Evolutionary conservation across 1,140 invertebrate species (phyloP), one percentile per base, ranked within the genome.

Genomic region (Drosophila funebris): DNA sequence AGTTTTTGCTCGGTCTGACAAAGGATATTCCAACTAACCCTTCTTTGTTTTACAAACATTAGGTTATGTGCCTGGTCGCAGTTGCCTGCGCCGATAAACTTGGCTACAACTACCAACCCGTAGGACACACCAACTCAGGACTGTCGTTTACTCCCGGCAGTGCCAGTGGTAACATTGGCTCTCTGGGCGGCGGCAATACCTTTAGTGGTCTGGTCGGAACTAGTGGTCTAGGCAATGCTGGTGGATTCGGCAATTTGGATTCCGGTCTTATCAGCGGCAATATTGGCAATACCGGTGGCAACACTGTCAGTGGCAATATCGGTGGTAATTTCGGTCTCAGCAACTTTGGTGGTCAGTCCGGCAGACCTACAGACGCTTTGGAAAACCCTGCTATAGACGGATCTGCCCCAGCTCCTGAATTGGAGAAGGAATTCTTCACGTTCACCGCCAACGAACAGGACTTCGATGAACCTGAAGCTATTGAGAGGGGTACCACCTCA

Each of bases 101-200:
- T 33, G 90, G 90, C 63, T 91, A 91, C 67, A 91, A 91, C 73
- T 91, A 91, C 48, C 85, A 87, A 61, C 90, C 85, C 11, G 84
- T 80, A 11, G 81, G 53, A 16, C 89, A 90, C 50, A 83, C 84
- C 41, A 39, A 57, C 56, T 52, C 67, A 22, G 89, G 89, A 36
- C 50, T 90, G 18, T 90, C 89, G 0, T 87, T 89, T 3, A 18
- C 27, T 50, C 89, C 89, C 18, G 79, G 82, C 27, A 72, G 71
- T 22, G 77, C 62, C 16, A 53, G 77, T 11, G 70, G 60, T 4
- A 31, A 61, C 3, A 1, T 50, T 7, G 50, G 68, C 4, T 24
- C 43, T 3, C 41, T 75, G 14, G 18, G 37, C 9, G 58, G 58
- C 2, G 57, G 22, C 0, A n/a, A n/a, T n/a, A n/a, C n/a, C n/a